Base-by-base conservation (phyloP, 2,888 invertebrate genomes). In the Machimus rusticus region DNA sequence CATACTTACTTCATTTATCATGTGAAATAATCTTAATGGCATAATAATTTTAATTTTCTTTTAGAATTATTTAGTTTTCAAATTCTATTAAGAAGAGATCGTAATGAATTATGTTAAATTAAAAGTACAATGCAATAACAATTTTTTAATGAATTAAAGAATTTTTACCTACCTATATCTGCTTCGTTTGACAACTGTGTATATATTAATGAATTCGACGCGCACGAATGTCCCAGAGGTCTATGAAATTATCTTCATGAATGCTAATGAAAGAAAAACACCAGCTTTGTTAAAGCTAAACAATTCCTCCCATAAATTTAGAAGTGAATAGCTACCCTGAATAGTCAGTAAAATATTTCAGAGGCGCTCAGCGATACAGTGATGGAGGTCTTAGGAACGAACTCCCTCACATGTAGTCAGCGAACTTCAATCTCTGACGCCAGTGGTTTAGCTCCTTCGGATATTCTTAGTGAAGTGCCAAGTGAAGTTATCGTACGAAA, bases 391-490 rank as follows among this genome's bases (percentile, higher is more conserved):
- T 28, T 66, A 66, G 66, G 9, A 66, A 28, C 66, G 4, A 19
- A 66, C 9, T 66, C 66, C 1, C 14, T 76, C n/a, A 19, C n/a
- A 37, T 76, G 76, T 37, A 76, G 57, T 66, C 55, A 37, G 2
- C 8, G n/a, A 66, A 19, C 82, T 6, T 79, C 79, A 8, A 51
- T 82, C 5, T 82, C 57, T 16, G 51, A 51, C n/a, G 6, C n/a
- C 9, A 79, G 39, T 43, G 19, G 6, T 6, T 43, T 74, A 16
- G 76, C 66, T 6, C 39, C 57, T 16, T 79, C 79, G 8, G 86
- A 86, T 79, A 23, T 34, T 5, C 46, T 87, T 8, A 87, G 87
- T 51, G 87, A 87, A 79, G 87, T 87, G 5, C 74, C 81, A 23
- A 87, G 74, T 23, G 74, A 74, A 12, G 19, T 87, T 16, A 79